Conservation (phyloP, 2,888 invertebrate species). For the Eupithecia pulchellata region DNA sequence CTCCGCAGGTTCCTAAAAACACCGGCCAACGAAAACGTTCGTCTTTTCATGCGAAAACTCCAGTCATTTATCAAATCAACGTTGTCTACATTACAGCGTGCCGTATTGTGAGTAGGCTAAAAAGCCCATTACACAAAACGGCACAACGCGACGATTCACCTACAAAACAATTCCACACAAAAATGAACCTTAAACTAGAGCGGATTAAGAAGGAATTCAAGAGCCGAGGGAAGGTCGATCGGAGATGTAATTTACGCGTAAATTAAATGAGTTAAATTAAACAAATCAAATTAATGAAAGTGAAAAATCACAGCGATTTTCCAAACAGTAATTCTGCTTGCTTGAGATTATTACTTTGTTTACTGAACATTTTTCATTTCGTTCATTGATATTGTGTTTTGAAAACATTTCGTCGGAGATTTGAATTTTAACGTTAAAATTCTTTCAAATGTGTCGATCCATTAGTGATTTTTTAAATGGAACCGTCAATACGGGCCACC, state of each 20-base stretch:
- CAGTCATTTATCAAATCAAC: constrained; percentile 79
- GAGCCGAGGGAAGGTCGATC: constrained; percentile 49
- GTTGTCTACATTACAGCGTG: constrained; percentile 75
- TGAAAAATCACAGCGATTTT: constrained; percentile 67
- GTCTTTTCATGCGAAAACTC: constrained; percentile 74
- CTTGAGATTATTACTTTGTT: constrained; percentile 45
- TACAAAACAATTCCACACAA: constrained; percentile 53
- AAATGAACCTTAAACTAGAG: constrained; percentile 59
- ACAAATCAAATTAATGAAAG: constrained; percentile 74
- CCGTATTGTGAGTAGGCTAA: constrained; percentile 75
- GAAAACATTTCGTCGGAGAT: background rate
- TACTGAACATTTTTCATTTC: constrained; percentile 11
- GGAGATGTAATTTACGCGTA: constrained; percentile 66
- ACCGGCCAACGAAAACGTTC: constrained; percentile 62
- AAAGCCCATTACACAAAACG: constrained; percentile 73
- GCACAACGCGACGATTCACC: constrained; percentile 55
- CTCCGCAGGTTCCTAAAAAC: constrained; percentile 65
- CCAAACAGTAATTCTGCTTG: constrained; percentile 60
- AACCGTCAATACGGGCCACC: constrained; percentile 43
- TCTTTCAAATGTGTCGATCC: background rate
- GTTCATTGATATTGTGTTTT: background rate
- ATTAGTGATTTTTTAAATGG: constrained; percentile 1
- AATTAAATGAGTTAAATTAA: constrained; percentile 74
- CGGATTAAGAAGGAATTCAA: constrained; percentile 40
- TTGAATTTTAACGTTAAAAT: background rate